Evolutionary conservation across 2,113 vertebrate species (phyloP).

Genomic region (Arizona elegans): DNA sequence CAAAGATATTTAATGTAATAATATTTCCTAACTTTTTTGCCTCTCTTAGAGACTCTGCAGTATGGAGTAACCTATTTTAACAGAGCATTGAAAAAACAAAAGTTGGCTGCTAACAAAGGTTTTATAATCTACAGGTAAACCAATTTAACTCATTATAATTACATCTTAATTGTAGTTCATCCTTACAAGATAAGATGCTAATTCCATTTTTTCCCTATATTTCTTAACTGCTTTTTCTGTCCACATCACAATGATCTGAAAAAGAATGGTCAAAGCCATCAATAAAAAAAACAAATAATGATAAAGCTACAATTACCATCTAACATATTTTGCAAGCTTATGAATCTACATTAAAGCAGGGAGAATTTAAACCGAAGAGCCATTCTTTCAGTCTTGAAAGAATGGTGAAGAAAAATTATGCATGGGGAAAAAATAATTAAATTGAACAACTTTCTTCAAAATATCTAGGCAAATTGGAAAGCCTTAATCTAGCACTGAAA

Average conservation of each 20-base stretch:
- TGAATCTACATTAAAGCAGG: neutral
- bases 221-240: neutral
- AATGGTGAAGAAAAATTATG: neutral
- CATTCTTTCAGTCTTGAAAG: neutral
- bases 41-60: neutral
- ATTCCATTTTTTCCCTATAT: neutral
- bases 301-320: neutral
- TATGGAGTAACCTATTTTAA: neutral
- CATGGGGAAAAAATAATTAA: neutral
- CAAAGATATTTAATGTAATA: neutral
- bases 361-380: neutral
- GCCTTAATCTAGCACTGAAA: neutral
- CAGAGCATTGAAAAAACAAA: neutral
- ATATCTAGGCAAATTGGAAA: neutral
- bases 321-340: neutral
- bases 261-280: neutral
- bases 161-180: neutral
- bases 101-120: neutral
- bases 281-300: neutral
- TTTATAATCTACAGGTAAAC: neutral
- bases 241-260: neutral
- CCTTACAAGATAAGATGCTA: neutral
- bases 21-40: neutral
- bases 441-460: neutral
- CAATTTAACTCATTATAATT: neutral